A percentile compares a stretch with the other conserved stretches of the same genome.
These are phyloP conservation scores for Mesembrinibis cayennensis DNA, from an alignment of 2,113 vertebrate species.

Conservation along the genomic window DNA sequence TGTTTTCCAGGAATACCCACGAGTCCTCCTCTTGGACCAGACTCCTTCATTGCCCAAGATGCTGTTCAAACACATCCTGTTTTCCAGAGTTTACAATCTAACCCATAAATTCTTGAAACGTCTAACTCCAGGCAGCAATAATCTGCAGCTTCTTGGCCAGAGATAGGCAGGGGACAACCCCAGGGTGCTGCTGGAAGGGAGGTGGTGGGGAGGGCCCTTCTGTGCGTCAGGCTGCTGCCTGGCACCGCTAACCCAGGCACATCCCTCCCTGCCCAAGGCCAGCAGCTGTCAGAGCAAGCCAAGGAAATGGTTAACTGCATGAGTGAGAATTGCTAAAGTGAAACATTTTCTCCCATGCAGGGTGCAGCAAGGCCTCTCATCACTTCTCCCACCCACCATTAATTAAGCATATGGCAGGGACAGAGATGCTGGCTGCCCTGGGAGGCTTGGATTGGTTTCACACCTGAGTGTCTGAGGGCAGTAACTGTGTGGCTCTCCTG, in stretches of 20 bases:
- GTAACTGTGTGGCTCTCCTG: not conserved
- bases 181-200: not conserved
- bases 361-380: not conserved
- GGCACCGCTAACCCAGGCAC: not conserved
- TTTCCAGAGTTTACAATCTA: not conserved
- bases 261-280: not conserved
- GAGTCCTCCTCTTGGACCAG: not conserved
- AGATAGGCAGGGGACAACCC: rapidly evolving
- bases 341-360: not conserved
- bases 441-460: not conserved
- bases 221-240: not conserved
- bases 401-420: not conserved
- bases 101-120: not conserved
- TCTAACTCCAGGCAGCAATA: not conserved
- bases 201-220: not conserved
- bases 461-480: not conserved
- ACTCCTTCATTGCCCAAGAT: not conserved
- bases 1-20: not conserved
- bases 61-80: not conserved
- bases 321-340: not conserved
- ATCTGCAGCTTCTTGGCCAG: not conserved
- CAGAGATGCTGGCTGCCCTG: not conserved
- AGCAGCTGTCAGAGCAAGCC: not conserved
- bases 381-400: not conserved
- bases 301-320: not conserved